Base-by-base conservation (phyloP, 2,888 invertebrate species). In the Tanypteryx hageni region DNA sequence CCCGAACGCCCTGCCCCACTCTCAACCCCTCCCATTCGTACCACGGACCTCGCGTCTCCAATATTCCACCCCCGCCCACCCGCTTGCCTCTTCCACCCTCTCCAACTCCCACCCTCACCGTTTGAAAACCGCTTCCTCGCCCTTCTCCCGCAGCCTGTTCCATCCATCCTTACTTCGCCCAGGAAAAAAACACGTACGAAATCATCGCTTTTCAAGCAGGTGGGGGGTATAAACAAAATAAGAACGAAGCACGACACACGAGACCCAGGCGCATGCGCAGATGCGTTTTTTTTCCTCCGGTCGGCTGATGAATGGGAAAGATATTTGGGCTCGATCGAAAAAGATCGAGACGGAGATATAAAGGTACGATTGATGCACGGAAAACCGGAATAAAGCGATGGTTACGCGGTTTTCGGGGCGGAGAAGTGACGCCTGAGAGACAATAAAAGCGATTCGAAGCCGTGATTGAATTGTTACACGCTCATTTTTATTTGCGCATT, bases 201-300 rank as follows among this genome's bases (percentile, higher is more conserved):
- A 64, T 64, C 89, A 44, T 68, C 89, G 31, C 64, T 68, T 76
- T 89, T 64, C 89, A 89, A 31, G 89, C 68, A 89, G n/a, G 57
- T 64, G 89, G 89, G 64, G 76, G 44, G 14, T 64, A 89, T 89
- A 89, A 89, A 89, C 89, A 68, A 89, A 61, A 14, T 59, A 9
- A 44, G 76, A 13, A 44, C 44, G 44, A 44, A 44, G 44, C 44
- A 44, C 44, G 44, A 44, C 5, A 44, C 5, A 44, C 1, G 44
- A 44, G 5, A 44, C 44, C 44, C 44, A 44, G 1, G 76, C 76
- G 76, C 68, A 68, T 68, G 68, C 68, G 68, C 22, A 18, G 68
- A 68, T 68, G 18, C 22, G 68, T 64, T 64, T 7, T 16, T 64
- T 64, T 16, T 16, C 16, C 64, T n/a, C 44, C 44, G 44, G 44